Percentiles rank a stretch among this genome's conserved stretches.
phyloP scores from a whole-genome alignment of 1,140 invertebrate genomes.

The Drosophila lini region DNA sequence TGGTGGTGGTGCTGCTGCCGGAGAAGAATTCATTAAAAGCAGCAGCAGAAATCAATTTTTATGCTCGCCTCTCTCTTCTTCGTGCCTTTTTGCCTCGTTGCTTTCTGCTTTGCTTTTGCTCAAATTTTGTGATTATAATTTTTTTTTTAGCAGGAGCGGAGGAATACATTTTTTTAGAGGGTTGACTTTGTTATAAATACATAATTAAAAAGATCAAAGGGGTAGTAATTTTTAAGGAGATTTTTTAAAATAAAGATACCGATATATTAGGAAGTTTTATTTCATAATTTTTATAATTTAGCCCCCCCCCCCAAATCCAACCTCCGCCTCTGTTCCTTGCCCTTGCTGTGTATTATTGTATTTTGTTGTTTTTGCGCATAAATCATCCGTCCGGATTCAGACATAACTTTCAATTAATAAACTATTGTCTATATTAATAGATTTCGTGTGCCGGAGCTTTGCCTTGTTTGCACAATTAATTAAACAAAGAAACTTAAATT shows the following conservation, averaged over 20 bases:
- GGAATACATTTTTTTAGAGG: neutral
- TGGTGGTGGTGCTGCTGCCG: conserved; percentile 25
- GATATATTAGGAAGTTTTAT: too few relatives aligned
- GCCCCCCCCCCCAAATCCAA: too few relatives aligned
- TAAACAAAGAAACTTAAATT: conserved; percentile 35
- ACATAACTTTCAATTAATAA: conserved; percentile 80
- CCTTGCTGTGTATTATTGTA: conserved; percentile 17
- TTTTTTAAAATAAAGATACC: neutral
- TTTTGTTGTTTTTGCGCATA: conserved; percentile 49
- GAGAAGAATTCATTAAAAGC: conserved; percentile 75
- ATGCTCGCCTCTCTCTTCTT: conserved; percentile 53
- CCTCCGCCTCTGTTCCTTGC: neutral
- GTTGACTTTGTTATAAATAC: neutral
- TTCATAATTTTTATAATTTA: neutral
- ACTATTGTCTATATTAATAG: conserved; percentile 80
- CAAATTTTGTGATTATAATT: conserved; percentile 18
- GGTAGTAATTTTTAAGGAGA: neutral
- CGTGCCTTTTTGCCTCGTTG: conserved; percentile 20
- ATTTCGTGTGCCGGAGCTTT: conserved; percentile 51
- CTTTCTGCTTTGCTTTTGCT: conserved; percentile 28
- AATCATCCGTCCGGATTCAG: conserved; percentile 49
- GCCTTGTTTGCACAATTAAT: conserved; percentile 75
- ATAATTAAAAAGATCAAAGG: neutral
- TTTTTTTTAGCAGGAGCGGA: neutral
- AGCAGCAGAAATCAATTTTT: conserved; percentile 80